Conservation (phyloP, 1,140 invertebrate genomes). For the Arion vulgaris region DNA sequence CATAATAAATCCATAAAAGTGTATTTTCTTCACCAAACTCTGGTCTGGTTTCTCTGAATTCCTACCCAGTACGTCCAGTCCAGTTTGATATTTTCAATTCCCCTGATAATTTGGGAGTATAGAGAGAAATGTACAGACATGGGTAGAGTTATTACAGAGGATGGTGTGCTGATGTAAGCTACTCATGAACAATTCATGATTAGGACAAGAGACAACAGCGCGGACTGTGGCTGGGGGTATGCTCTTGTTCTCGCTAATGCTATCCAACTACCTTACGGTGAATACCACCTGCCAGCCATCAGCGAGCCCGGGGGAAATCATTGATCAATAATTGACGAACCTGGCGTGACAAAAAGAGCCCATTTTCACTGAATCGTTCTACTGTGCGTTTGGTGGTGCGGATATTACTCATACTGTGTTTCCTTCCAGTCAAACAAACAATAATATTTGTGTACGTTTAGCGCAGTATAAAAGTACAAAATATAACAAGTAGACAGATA, state of each 20-base stretch:
- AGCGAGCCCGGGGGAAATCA: slow-evolving; percentile 17
- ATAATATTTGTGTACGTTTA: too few species aligned
- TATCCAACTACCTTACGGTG: slow-evolving; percentile 13
- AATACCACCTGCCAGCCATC: slow-evolving; percentile 32
- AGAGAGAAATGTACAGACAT: too few species aligned
- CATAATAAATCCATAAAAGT: not conserved
- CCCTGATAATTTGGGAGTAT: too few species aligned
- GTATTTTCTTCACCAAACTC: not conserved
- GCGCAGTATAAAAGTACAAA: too few species aligned
- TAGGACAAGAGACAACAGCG: slow-evolving; percentile 1
- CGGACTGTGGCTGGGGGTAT: not conserved
- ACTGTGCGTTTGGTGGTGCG: not conserved
- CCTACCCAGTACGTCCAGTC: too few species aligned
- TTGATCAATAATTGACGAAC: slow-evolving; percentile 33
- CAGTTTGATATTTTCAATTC: too few species aligned
- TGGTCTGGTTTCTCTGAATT: too few species aligned
- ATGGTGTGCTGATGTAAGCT: not conserved
- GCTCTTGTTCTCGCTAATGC: slow-evolving; percentile 3
- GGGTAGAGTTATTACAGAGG: not conserved
- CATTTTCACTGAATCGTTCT: not conserved
- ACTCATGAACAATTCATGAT: slow-evolving; percentile 20
- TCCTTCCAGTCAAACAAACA: too few species aligned
- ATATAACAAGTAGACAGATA: too few species aligned
- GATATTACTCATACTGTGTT: too few species aligned
- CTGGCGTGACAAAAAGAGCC: slow-evolving; percentile 30